A percentile compares a stretch with the other conserved stretches of the same genome.
phyloP scores from a whole-genome alignment of 2,113 vertebrate genomes.

The Protomyctophum bolini region DNA sequence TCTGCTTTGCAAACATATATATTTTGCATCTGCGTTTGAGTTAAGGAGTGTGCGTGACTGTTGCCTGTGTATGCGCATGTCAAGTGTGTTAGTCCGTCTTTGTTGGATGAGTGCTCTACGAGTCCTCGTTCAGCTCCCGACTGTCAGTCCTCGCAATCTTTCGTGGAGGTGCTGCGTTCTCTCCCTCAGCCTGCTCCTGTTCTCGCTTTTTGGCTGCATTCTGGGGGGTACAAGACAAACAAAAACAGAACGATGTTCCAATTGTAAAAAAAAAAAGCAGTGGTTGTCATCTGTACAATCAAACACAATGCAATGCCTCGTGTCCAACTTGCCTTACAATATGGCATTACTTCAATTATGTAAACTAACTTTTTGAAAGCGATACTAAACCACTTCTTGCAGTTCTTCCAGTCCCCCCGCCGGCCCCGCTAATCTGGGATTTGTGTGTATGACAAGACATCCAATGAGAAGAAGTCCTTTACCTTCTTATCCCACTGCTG shows the following conservation, averaged over 20 bases:
- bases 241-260: neutral
- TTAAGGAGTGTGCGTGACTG: slow-evolving; percentile 23
- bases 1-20: slow-evolving; percentile 21
- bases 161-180: slow-evolving; percentile 83
- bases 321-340: neutral
- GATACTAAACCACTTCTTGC: neutral
- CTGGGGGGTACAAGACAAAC: slow-evolving; percentile 66
- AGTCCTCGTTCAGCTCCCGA: slow-evolving; percentile 89
- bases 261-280: neutral
- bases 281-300: too few relatives aligned
- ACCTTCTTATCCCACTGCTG: slow-evolving; percentile 99
- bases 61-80: neutral
- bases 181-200: slow-evolving; percentile 87
- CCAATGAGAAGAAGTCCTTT: slow-evolving; percentile 12
- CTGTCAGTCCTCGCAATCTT: slow-evolving; percentile 90
- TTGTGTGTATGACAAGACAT: neutral
- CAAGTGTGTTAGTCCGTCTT: neutral
- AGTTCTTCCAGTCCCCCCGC: too few relatives aligned
- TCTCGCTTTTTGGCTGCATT: slow-evolving; percentile 93
- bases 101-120: slow-evolving; percentile 64
- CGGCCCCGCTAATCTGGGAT: neutral
- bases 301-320: neutral
- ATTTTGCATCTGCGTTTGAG: slow-evolving; percentile 24
- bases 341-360: neutral
- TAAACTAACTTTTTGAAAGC: neutral